Percentiles rank a stretch among this genome's conserved stretches.
phyloP scores from a whole-genome alignment of 1,140 invertebrate species.

The Lycorma delicatula region DNA sequence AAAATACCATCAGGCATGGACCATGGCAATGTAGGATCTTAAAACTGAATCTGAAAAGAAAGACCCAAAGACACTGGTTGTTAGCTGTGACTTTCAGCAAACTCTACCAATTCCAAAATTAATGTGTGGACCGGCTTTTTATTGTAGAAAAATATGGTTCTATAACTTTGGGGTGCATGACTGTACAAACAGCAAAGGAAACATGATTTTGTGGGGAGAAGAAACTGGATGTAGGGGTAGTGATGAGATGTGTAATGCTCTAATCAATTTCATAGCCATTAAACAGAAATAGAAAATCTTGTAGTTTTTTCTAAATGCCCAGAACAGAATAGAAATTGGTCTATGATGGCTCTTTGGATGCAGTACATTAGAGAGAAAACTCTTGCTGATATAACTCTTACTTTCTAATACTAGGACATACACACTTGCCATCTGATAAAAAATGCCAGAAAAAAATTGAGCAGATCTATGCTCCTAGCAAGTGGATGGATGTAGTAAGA shows the following conservation, averaged over 20 bases:
- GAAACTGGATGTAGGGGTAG: constrained; percentile 15
- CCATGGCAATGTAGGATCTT: background rate
- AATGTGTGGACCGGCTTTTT: constrained; percentile 16
- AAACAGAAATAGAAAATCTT: constrained; percentile 8
- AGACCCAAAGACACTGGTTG: too few relatives aligned
- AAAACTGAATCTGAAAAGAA: too few relatives aligned
- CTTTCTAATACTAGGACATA: constrained; percentile 10
- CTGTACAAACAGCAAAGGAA: constrained; percentile 15
- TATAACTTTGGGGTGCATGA: constrained; percentile 24
- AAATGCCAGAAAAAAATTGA: too few relatives aligned
- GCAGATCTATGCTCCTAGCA: too few relatives aligned
- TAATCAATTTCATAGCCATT: constrained; percentile 3
- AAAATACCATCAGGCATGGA: constrained; percentile 11
- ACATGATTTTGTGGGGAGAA: constrained; percentile 25
- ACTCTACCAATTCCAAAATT: constrained; percentile 19
- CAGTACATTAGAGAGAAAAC: background rate
- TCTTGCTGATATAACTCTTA: background rate
- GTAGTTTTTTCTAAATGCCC: constrained; percentile 12
- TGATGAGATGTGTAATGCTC: constrained; percentile 8
- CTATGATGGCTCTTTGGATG: background rate
- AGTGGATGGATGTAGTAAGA: too few relatives aligned
- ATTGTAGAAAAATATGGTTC: constrained; percentile 22
- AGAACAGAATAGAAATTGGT: constrained; percentile 5
- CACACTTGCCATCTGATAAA: constrained; percentile 3
- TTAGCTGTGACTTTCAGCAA: constrained; percentile 13